phyloP scores from a whole-genome alignment of 2,888 invertebrate genomes.

The Drosophila percnosoma region DNA sequence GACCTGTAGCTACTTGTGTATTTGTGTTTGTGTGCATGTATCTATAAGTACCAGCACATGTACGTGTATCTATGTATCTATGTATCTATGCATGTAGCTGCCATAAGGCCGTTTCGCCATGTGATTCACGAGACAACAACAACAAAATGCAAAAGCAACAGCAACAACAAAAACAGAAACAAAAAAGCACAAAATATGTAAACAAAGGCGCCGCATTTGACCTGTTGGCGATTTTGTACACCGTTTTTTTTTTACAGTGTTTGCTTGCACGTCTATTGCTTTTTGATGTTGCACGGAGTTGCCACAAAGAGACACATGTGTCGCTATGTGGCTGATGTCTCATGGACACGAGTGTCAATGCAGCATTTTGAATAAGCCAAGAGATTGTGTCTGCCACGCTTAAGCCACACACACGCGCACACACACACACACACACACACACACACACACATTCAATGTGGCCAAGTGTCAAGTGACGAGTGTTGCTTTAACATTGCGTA shows the following conservation, averaged over 20 bases:
- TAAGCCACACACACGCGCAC: conserved; percentile 13
- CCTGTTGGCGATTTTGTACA: conserved; percentile 33
- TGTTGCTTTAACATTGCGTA: conserved; percentile 46
- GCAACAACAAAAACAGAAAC: neutral
- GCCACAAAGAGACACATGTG: neutral
- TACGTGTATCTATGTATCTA: conserved; percentile 4
- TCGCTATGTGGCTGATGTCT: conserved; percentile 11
- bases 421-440: neutral
- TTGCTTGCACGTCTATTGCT: conserved; percentile 29
- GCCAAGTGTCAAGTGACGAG: conserved; percentile 22
- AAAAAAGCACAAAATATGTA: conserved; percentile 14
- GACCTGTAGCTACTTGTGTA: neutral
- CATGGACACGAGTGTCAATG: conserved; percentile 32
- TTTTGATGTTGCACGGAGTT: neutral
- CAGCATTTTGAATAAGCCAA: conserved; percentile 20
- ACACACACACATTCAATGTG: conserved; percentile 8
- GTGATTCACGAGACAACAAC: conserved; percentile 49
- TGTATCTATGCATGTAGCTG: conserved; percentile 6
- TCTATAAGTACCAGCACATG: conserved; percentile 5
- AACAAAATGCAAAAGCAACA: conserved; percentile 1
- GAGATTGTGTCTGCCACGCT: conserved; percentile 31
- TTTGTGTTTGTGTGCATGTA: neutral
- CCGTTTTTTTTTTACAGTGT: conserved; percentile 6
- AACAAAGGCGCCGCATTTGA: conserved; percentile 58
- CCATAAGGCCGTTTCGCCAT: conserved; percentile 36